Percentiles rank a stretch among this genome's conserved stretches.
Evolutionary conservation across 1,140 invertebrate genomes (phyloP).

Genomic region (Bombus impatiens): DNA sequence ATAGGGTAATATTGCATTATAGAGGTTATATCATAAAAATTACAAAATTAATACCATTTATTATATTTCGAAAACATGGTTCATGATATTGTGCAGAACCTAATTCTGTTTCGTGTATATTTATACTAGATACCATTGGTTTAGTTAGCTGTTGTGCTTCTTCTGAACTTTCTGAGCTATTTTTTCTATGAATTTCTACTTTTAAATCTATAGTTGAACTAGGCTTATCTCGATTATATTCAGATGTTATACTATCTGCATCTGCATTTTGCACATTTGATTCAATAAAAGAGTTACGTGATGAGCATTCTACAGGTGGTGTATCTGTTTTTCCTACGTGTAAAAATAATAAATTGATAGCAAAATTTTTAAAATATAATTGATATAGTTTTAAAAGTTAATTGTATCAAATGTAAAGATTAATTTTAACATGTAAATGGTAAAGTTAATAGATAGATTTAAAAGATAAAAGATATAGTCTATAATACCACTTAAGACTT

Average conservation of each 20-base stretch:
- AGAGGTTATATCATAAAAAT: not conserved
- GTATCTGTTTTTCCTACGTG: slow-evolving; percentile 82
- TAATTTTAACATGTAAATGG: not conserved
- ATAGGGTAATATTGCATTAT: not conserved
- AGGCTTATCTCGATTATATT: slow-evolving; percentile 80
- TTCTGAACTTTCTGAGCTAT: slow-evolving; percentile 92
- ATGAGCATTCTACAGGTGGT: slow-evolving; percentile 84
- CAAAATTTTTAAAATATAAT: not conserved
- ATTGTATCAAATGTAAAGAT: not conserved
- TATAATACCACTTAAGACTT: slow-evolving; percentile 85
- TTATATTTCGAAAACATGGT: slow-evolving; percentile 67
- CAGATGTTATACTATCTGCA: slow-evolving; percentile 81
- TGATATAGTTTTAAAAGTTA: not conserved
- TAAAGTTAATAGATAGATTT: not conserved
- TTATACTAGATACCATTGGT: slow-evolving; percentile 72
- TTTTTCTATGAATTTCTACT: slow-evolving; percentile 95
- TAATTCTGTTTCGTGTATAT: slow-evolving; percentile 76
- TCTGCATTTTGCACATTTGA: slow-evolving; percentile 78
- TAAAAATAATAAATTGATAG: slow-evolving; percentile 9
- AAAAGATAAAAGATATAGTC: not conserved
- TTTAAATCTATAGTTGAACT: slow-evolving; percentile 89
- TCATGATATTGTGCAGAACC: slow-evolving; percentile 72
- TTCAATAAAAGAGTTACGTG: slow-evolving; percentile 84
- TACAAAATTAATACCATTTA: slow-evolving; percentile 69
- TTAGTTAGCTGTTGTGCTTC: slow-evolving; percentile 79